Evolutionary conservation across 64 coral and sea anemone genomes (phyloP).

Genomic region (Dendrophyllia cribrosa): DNA sequence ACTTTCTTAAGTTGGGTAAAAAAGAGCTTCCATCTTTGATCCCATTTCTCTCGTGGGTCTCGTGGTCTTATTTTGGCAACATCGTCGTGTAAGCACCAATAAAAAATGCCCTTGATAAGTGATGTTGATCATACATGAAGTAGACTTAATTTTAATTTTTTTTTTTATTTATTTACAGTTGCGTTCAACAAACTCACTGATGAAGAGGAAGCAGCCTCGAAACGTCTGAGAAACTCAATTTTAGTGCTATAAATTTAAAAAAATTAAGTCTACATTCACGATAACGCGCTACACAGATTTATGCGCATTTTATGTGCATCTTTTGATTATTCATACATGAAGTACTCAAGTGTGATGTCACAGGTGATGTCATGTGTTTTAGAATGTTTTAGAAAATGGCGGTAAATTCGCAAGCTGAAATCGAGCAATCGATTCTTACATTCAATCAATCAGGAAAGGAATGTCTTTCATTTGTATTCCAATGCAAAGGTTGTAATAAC

Average conservation of each 20-base stretch:
- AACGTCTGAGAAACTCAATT: no score
- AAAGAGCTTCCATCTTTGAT: no score
- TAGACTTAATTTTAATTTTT: no score
- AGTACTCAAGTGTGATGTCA: not conserved
- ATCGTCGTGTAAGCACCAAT: not conserved
- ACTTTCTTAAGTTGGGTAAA: no score
- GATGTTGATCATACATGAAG: not conserved
- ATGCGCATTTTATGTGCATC: no score
- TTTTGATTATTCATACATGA: constrained; percentile 31
- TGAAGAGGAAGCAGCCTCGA: no score
- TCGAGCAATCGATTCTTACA: not conserved
- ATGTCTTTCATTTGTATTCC: constrained; percentile 11
- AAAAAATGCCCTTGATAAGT: not conserved
- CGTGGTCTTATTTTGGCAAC: not conserved
- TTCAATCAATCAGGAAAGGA: not conserved
- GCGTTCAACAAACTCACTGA: no score
- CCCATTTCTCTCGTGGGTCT: not conserved
- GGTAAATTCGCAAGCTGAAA: constrained; percentile 6
- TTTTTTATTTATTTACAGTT: no score
- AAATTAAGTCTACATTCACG: no score
- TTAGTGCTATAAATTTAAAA: no score
- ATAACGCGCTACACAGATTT: no score
- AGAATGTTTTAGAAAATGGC: constrained; percentile 7
- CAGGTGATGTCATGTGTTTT: not conserved
- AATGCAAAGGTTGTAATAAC: constrained; percentile 21